phyloP scores from a whole-genome alignment of 2,113 vertebrate species.

The Cathartes aura region DNA sequence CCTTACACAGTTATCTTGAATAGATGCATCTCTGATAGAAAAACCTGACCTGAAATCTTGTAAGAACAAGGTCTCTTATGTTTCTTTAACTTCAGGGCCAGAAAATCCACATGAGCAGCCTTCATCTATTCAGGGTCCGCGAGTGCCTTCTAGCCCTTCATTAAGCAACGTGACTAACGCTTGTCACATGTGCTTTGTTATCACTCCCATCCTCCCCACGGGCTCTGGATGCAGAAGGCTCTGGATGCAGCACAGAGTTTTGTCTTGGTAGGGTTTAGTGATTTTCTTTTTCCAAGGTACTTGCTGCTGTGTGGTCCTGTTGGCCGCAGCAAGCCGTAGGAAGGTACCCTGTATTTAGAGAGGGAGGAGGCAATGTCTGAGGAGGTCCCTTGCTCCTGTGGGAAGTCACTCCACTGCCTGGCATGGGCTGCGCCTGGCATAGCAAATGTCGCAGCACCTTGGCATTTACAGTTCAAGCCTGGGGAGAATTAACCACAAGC shows the following conservation, averaged over 20 bases:
- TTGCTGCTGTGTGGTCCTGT: background rate
- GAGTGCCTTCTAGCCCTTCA: background rate
- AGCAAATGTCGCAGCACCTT: background rate
- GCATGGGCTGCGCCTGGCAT: background rate
- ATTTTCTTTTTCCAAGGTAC: background rate
- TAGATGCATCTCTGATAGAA: background rate
- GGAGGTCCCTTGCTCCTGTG: background rate
- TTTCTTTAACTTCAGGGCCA: conserved; percentile 23
- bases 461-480: background rate
- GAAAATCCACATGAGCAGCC: background rate
- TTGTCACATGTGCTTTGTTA: background rate
- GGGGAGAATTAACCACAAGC: background rate
- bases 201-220: background rate
- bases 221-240: background rate
- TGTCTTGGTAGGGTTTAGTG: background rate
- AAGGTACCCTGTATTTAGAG: background rate
- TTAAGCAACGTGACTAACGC: background rate
- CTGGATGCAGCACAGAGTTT: background rate
- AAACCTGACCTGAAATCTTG: conserved; percentile 26
- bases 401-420: background rate
- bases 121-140: background rate
- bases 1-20: background rate
- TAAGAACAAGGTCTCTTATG: background rate
- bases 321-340: background rate
- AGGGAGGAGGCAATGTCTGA: background rate